Evolutionary conservation across 2,113 vertebrate species (phyloP).

Genomic region (Candoia aspera): DNA sequence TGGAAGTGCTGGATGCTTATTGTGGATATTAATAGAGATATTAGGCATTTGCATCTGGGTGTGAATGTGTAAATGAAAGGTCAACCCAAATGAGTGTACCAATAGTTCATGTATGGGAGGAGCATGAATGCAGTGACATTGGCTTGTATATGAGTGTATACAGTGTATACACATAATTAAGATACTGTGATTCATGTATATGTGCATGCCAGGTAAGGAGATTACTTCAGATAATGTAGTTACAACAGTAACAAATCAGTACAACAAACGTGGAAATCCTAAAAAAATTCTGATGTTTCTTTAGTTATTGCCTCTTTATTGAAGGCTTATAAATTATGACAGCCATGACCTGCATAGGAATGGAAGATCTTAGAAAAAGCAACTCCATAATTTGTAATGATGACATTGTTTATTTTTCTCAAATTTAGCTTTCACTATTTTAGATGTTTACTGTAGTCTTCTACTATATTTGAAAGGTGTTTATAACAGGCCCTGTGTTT

Average conservation of each 20-base stretch:
- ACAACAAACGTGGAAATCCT: not conserved
- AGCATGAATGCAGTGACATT: not conserved
- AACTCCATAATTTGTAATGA: not conserved
- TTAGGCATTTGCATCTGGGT: not conserved
- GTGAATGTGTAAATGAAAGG: not conserved
- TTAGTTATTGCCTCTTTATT: not conserved
- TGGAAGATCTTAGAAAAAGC: not conserved
- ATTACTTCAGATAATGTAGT: not conserved
- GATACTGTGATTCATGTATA: no score
- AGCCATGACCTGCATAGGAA: not conserved
- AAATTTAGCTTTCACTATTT: not conserved
- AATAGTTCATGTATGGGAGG: not conserved
- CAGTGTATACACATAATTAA: not conserved
- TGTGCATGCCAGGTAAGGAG: not conserved
- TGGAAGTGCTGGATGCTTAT: not conserved
- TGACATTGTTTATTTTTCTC: not conserved
- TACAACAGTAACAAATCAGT: not conserved
- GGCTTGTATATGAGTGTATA: not conserved
- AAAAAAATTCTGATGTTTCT: not conserved
- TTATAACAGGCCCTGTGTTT: not conserved
- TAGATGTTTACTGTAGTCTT: not conserved
- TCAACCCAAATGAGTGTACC: not conserved
- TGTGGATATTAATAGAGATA: not conserved
- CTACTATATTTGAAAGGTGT: not conserved
- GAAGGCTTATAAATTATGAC: not conserved